A percentile compares a stretch with the other conserved stretches of the same genome.
These are phyloP conservation scores for Netelia virgata DNA, from an alignment of 2,888 invertebrate genomes.

Conservation along the genomic window DNA sequence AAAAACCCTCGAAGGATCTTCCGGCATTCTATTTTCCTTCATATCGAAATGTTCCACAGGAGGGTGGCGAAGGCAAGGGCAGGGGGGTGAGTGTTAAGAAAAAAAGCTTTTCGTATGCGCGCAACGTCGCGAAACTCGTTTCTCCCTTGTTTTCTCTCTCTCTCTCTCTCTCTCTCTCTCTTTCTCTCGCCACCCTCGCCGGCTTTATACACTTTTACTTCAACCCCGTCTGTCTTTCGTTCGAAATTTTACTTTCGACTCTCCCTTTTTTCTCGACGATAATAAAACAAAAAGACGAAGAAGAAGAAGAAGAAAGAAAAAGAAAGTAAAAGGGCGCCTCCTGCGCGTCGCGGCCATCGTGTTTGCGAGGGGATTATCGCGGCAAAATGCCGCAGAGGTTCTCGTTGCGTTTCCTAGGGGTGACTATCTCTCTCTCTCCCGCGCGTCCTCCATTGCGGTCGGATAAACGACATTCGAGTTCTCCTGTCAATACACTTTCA, in stretches of 20 bases:
- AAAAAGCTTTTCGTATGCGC: conserved; percentile 58
- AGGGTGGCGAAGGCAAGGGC: conserved; percentile 35
- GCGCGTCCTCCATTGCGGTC: conserved; percentile 53
- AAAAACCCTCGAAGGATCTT: conserved; percentile 45
- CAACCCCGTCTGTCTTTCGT: not conserved
- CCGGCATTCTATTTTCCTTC: conserved; percentile 4
- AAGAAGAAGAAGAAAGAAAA: no score
- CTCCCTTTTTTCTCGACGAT: conserved; percentile 27
- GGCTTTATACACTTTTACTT: not conserved
- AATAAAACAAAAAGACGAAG: conserved; percentile 3
- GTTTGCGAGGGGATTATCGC: conserved; percentile 65
- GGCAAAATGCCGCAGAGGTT: conserved; percentile 25
- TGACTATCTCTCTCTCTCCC: not conserved
- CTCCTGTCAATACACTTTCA: not conserved
- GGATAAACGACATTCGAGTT: conserved; percentile 50
- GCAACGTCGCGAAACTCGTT: conserved; percentile 55
- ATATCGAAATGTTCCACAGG: conserved; percentile 27
- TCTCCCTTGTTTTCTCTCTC: conserved; percentile 84
- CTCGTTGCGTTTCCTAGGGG: conserved; percentile 1
- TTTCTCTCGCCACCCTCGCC: conserved; percentile 62
- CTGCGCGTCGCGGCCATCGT: conserved; percentile 57
- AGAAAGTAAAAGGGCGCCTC: conserved; percentile 32
- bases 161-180: conserved; percentile 80
- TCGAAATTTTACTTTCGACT: not conserved
- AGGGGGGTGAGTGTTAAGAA: no score